Base-by-base conservation (phyloP, 2,888 invertebrate species). In the Stratiomys singularior region DNA sequence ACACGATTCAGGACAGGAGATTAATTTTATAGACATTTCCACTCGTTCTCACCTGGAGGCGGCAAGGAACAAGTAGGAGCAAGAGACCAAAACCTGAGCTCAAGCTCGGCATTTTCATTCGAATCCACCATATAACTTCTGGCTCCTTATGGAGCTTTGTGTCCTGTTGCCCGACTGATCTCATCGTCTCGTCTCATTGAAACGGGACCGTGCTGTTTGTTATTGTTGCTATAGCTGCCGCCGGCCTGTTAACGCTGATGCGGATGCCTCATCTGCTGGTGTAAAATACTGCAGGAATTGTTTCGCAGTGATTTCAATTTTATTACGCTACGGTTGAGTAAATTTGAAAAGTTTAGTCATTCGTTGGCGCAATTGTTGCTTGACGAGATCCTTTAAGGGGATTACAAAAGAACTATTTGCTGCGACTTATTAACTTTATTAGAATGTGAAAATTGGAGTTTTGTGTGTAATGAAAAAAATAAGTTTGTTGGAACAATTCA, bases 11-110 rank as follows among this genome's bases (percentile, higher is more conserved):
- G 21, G 25, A 72, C 72, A 72, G 72, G 56, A 72, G 72, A 72
- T 72, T 72, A 72, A 72, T 72, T 72, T 72, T 72, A 72, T 58
- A 72, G 72, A 72, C 72, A 72, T 58, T 72, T 72, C 58, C 56
- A 69, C 47, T 69, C 69, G 69, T 69, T 69, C 69, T 69, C 69
- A 69, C 69, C 46, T 69, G 69, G 11, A 18, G 66, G 63, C 27
- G 25, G 60, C 60, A 25, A 25, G 15, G 7, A 56, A 11, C 11
- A 56, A 18, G 18, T 5, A n/a, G 13, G 9, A 28, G 27, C 28
- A n/a, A 25, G 13, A 5, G 1, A 25, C 27, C 63, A 28, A 18
- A 4, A 15, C 27, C 63, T 25, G n/a, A 66, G 60, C 52, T 44
- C 15, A 30, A 11, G n/a, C 44, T 44, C 66, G 30, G 28, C 11